A percentile compares a stretch with the other conserved stretches of the same genome.
These are phyloP conservation scores for Balaeniceps rex DNA, from an alignment of 2,113 vertebrate species.

Conservation along the genomic window DNA sequence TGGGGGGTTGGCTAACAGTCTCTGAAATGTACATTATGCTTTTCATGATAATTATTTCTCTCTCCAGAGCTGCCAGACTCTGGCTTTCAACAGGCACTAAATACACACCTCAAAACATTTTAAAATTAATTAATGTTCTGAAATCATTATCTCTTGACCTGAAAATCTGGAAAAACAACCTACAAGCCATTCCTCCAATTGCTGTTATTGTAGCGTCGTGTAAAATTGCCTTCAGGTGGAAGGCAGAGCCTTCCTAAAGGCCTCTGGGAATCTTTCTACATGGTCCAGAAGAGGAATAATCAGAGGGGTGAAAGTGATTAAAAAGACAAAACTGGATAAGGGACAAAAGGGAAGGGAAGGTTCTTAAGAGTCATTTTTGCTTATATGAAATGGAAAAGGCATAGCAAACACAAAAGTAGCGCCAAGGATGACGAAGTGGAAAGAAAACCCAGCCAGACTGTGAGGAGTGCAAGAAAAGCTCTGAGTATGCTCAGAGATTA, in stretches of 20 bases:
- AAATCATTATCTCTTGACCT: background rate
- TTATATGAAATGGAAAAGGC: background rate
- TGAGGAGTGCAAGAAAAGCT: background rate
- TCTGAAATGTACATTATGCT: background rate
- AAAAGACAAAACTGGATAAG: background rate
- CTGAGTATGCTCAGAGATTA: background rate
- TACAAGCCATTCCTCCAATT: background rate
- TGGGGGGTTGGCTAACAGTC: background rate
- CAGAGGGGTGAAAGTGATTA: background rate
- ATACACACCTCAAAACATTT: background rate
- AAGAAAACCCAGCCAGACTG: background rate
- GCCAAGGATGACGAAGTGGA: background rate
- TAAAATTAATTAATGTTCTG: background rate
- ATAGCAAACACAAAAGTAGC: background rate
- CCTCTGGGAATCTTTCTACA: background rate
- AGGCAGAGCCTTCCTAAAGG: background rate
- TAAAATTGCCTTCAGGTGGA: background rate
- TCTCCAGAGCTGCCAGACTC: background rate
- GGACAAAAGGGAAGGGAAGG: background rate
- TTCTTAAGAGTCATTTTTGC: background rate
- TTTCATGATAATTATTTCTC: background rate
- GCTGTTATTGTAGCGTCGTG: background rate
- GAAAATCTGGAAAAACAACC: background rate
- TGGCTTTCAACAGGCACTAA: background rate
- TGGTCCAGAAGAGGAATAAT: background rate